Evolutionary conservation across 2,113 vertebrate species (phyloP), one percentile per base, ranked within the genome.

Genomic region (Cryptomyrus ogoouensis): DNA sequence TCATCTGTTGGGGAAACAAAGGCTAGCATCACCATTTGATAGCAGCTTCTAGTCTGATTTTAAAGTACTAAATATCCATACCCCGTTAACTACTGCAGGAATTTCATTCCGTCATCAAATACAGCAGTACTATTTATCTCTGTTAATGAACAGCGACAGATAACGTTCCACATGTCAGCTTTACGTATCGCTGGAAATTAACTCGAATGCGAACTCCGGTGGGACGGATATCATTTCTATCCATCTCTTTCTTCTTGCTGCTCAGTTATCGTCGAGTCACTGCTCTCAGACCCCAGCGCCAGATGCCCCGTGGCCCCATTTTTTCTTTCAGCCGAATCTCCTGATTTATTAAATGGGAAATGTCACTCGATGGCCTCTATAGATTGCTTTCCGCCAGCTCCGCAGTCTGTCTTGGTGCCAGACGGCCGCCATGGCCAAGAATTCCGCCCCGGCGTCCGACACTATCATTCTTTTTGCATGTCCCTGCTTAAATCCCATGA

Each of bases 271-370:
- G 21, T 44, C 21, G 24, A 39, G 49, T 58, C 42, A 13, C 6
- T 89, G 77, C 80, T 56, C 39, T 62, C 83, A 31, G 9, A 89
- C 49, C 49, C 83, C 47, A 56, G 42, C 50, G 52, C 42, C 31
- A 83, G 42, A 89, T 84, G 52, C 21, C 77, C 80, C 21, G 21
- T 83, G 42, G 80, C 39, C 80, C 50, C 39, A 31, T 53, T 49
- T 87, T 39, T 90, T 90, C 42, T 87, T 74, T 90, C 31, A 87
- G 31, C 83, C 47, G 56, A 87, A 50, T 49, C 56, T 17, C 35
- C n/a, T 66, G 44, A 70, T 90, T 66, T 90, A 87, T 87, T 85
- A 46, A 90, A 86, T 17, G n/a, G 83, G 83, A 90, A 90, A 87
- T 87, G 83, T 90, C 89, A 35, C 44, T 90, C 19, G 44, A 74